phyloP scores from a whole-genome alignment of 2,113 vertebrate species.

The Microtus montanus region DNA sequence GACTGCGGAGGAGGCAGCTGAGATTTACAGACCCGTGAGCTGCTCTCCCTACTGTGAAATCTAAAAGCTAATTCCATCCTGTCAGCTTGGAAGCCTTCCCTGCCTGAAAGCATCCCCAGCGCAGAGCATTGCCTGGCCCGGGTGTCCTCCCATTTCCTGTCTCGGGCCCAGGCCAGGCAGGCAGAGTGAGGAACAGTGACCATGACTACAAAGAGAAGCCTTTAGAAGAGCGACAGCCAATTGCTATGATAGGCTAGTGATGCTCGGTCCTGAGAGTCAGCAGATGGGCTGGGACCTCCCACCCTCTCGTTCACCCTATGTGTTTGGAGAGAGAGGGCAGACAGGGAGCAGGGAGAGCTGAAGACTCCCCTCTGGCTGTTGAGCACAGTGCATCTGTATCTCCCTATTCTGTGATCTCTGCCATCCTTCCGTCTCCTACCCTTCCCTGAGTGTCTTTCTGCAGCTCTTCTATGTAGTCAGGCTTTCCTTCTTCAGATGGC shows the following conservation, averaged over 20 bases:
- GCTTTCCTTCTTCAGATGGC: conserved; percentile 57
- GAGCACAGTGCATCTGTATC: conserved; percentile 46
- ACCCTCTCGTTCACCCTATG: neutral
- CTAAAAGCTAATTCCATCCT: conserved; percentile 81
- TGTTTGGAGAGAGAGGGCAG: neutral
- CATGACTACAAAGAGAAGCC: neutral
- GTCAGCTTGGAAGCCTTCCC: conserved; percentile 70
- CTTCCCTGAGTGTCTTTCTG: conserved; percentile 17
- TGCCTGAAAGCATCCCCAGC: conserved; percentile 57
- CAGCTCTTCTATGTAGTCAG: conserved; percentile 35
- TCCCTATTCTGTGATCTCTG: conserved; percentile 11
- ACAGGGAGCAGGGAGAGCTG: neutral
- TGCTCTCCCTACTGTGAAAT: conserved; percentile 77
- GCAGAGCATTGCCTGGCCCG: conserved; percentile 39
- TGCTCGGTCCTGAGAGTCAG: conserved; percentile 26
- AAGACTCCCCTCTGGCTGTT: conserved; percentile 24
- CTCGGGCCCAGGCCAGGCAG: neutral
- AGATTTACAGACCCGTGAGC: conserved; percentile 79
- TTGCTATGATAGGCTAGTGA: neutral
- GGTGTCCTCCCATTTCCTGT: conserved; percentile 21
- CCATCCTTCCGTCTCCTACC: conserved; percentile 28
- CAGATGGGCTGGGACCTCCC: conserved; percentile 45
- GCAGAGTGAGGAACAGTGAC: neutral
- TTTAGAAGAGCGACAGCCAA: neutral
- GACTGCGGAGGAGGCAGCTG: conserved; percentile 70